phyloP scores from a whole-genome alignment of 2,797 vertebrate genomes.

The Diplodus sargus region DNA sequence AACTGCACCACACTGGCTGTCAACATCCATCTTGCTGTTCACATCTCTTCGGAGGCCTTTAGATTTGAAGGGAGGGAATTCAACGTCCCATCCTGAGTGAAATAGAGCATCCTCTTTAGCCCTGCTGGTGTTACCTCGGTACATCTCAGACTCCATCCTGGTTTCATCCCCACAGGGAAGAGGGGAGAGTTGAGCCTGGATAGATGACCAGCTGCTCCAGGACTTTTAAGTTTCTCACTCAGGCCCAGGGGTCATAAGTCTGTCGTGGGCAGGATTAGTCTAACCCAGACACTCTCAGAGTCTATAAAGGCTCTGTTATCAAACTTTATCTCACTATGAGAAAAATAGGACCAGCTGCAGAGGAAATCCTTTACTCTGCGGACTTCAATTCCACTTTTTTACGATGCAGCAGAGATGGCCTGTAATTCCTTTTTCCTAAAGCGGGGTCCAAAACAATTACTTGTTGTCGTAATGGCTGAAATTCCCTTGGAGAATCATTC shows the following conservation, averaged over 20 bases:
- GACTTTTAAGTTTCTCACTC: constrained; percentile 54
- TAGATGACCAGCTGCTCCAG: constrained; percentile 63
- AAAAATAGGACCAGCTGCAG: constrained; percentile 62
- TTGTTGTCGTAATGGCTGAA: constrained; percentile 25
- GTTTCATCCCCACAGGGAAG: constrained; percentile 44
- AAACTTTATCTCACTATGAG: constrained; percentile 64
- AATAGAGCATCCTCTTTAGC: constrained; percentile 57
- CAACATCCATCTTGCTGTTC: constrained; percentile 70
- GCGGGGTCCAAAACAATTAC: constrained; percentile 31
- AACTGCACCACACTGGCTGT: constrained; percentile 61
- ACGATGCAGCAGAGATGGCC: constrained; percentile 50
- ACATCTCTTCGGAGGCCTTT: constrained; percentile 58
- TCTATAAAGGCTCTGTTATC: constrained; percentile 67
- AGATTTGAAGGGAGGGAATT: constrained; percentile 45
- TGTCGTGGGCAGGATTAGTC: constrained; percentile 65
- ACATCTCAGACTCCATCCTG: constrained; percentile 46
- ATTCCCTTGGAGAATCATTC: constrained; percentile 23
- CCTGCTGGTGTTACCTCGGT: constrained; percentile 56
- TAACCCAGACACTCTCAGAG: constrained; percentile 61
- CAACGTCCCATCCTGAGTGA: constrained; percentile 48
- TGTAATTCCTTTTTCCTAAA: constrained; percentile 42
- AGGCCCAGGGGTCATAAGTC: constrained; percentile 63
- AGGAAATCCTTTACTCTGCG: constrained; percentile 55
- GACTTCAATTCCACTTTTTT: constrained; percentile 67
- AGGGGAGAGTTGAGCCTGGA: constrained; percentile 42